Evolutionary conservation across 2,797 vertebrate species (phyloP).

Genomic region (Falco concolor): DNA sequence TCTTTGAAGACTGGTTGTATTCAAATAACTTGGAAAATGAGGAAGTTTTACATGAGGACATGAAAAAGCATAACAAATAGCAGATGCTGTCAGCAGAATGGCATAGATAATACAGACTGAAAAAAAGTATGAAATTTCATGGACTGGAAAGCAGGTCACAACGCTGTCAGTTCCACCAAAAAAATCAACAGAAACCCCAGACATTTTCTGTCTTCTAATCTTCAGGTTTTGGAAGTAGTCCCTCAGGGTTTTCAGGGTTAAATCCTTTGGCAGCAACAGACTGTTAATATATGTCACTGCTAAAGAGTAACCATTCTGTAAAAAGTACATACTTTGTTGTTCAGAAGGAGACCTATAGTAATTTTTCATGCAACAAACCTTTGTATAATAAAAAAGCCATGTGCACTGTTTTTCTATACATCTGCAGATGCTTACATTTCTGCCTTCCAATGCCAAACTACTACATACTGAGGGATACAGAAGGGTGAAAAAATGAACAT

Average conservation of each 20-base stretch:
- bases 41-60: neutral
- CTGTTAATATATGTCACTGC: neutral
- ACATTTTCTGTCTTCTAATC: neutral
- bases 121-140: neutral
- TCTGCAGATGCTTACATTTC: neutral
- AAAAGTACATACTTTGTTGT: neutral
- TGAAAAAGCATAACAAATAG: neutral
- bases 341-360: neutral
- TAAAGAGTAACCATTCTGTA: neutral
- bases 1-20: neutral
- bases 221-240: neutral
- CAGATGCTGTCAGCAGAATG: neutral
- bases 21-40: slow-evolving; percentile 10
- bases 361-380: neutral
- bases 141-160: neutral
- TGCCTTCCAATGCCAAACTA: neutral
- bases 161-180: neutral
- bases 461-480: neutral
- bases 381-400: neutral
- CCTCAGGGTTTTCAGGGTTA: neutral
- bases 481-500: neutral
- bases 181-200: neutral
- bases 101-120: neutral
- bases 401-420: neutral
- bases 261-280: neutral